Percentiles rank a stretch among this genome's conserved stretches.
phyloP scores from a whole-genome alignment of 1,140 invertebrate species.

The Drosophila albomicans region DNA sequence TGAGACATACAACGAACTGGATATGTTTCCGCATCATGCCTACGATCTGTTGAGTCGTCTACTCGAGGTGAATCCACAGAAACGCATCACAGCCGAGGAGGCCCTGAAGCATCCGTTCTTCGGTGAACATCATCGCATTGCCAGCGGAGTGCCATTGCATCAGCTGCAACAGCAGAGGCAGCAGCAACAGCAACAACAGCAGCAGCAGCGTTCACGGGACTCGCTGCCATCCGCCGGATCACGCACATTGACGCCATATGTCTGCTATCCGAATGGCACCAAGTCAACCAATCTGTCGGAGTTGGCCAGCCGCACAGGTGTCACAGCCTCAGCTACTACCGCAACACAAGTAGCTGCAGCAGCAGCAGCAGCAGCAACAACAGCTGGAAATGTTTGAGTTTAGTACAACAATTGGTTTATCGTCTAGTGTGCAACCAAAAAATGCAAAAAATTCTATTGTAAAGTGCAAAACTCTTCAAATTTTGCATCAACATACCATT shows the following conservation, averaged over 20 bases:
- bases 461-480: constrained; percentile 33
- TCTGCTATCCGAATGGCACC: constrained; percentile 1
- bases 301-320: neutral
- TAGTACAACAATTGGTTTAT: constrained; percentile 14
- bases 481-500: constrained; percentile 27
- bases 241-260: constrained; percentile 45
- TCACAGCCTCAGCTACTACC: neutral
- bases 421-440: constrained; percentile 11
- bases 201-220: constrained; percentile 25
- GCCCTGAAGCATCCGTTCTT: constrained; percentile 97
- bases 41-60: constrained; percentile 99
- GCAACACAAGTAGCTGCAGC: neutral
- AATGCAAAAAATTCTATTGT: constrained; percentile 8
- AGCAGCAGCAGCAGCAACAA: neutral
- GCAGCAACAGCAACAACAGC: neutral
- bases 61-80: constrained; percentile 98
- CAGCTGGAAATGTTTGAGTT: constrained; percentile 20
- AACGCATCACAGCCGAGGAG: constrained; percentile 98
- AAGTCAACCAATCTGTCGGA: neutral
- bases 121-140: constrained; percentile 63
- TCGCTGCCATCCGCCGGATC: constrained; percentile 32
- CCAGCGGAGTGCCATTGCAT: constrained; percentile 32
- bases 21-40: constrained; percentile 86
- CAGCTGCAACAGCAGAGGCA: constrained; percentile 15
- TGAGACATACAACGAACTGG: constrained; percentile 64